Conservation (phyloP, 2,888 invertebrate genomes). For the Norana najaformis region DNA sequence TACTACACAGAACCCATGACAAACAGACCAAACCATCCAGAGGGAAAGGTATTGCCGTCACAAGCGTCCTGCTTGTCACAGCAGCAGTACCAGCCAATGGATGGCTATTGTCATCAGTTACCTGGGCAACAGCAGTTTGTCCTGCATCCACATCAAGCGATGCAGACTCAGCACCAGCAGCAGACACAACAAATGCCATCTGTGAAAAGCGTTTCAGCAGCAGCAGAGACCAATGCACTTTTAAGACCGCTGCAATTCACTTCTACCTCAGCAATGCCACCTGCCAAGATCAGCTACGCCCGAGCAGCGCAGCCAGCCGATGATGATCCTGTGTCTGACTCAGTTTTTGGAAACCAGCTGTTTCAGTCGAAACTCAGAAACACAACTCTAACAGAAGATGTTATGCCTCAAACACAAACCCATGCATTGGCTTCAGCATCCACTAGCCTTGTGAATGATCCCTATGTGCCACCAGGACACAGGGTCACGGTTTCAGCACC, state of each 20-base stretch:
- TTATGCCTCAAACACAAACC: not conserved
- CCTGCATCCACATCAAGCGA: not conserved
- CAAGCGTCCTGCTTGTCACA: not conserved
- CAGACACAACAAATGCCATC: not conserved
- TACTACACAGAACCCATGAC: not conserved
- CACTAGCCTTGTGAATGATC: not conserved
- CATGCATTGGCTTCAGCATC: not conserved
- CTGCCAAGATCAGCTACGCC: not conserved
- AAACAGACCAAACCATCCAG: not conserved
- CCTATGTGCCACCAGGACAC: not conserved
- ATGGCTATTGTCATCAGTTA: not conserved
- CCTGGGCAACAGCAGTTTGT: not conserved
- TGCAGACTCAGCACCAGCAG: not conserved
- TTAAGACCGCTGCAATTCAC: not conserved
- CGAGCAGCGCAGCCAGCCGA: not conserved
- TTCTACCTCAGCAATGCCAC: slow-evolving; percentile 10
- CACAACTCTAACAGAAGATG: not conserved
- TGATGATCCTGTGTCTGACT: not conserved
- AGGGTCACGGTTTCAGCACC: not conserved
- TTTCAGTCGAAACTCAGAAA: slow-evolving; percentile 1
- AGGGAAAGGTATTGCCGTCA: not conserved
- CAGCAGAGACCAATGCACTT: not conserved
- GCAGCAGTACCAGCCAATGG: not conserved
- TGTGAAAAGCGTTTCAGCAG: not conserved
- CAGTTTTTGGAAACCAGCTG: not conserved